phyloP scores from a whole-genome alignment of 1,140 invertebrate species.

The Philotrypesis tridentata region DNA sequence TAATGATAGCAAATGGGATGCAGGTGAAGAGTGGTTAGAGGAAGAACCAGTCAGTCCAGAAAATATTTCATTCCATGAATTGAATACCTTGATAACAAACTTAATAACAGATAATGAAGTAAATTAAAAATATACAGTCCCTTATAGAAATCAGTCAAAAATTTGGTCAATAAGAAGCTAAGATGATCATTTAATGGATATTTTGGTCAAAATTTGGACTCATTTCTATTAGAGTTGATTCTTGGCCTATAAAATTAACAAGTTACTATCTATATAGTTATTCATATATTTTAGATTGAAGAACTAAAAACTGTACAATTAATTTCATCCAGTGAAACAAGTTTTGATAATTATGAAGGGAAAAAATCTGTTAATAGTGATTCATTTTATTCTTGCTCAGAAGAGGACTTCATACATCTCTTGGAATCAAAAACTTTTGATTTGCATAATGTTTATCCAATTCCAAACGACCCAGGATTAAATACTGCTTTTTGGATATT shows the following conservation, averaged over 20 bases:
- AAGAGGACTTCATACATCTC: slow-evolving; percentile 28
- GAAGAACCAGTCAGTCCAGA: neutral
- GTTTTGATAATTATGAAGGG: neutral
- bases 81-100: neutral
- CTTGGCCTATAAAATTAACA: too few relatives aligned
- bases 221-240: too few relatives aligned
- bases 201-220: too few relatives aligned
- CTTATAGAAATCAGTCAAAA: too few relatives aligned
- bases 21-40: neutral
- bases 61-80: neutral
- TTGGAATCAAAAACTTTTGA: slow-evolving; percentile 31
- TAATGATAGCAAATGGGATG: neutral
- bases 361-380: slow-evolving; percentile 14
- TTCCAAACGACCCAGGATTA: slow-evolving; percentile 59
- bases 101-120: neutral
- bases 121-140: neutral
- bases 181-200: too few relatives aligned
- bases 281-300: neutral
- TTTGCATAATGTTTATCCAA: slow-evolving; percentile 48
- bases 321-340: neutral
- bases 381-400: slow-evolving; percentile 1
- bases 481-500: slow-evolving; percentile 58
- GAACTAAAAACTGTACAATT: neutral
- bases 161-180: too few relatives aligned
- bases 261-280: neutral